Evolutionary conservation across 2,888 invertebrate genomes (phyloP).

Genomic region (Pollenia griseotomentosa): DNA sequence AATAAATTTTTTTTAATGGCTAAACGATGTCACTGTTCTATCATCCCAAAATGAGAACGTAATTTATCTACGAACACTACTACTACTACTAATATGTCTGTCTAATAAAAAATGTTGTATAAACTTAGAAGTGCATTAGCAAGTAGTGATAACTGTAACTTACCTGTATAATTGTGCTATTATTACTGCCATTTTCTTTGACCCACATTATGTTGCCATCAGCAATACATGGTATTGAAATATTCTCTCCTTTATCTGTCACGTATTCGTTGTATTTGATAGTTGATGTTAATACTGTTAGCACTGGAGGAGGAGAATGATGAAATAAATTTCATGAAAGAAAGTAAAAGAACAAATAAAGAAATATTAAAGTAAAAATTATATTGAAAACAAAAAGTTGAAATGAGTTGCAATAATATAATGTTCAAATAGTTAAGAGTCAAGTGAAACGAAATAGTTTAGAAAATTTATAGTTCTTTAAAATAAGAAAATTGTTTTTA

Average conservation of each 20-base stretch:
- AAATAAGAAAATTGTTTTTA: slow-evolving; percentile 13
- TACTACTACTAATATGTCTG: no score
- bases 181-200: slow-evolving; percentile 82
- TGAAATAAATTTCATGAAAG: slow-evolving; percentile 5
- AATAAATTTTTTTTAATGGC: no score
- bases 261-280: slow-evolving; percentile 84
- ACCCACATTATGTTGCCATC: slow-evolving; percentile 84
- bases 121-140: neutral
- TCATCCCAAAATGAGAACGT: no score
- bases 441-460: slow-evolving; percentile 27
- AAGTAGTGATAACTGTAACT: slow-evolving; percentile 3
- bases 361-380: slow-evolving; percentile 22
- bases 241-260: slow-evolving; percentile 83
- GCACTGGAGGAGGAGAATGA: slow-evolving; percentile 77
- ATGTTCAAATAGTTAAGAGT: slow-evolving; percentile 22
- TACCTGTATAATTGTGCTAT: slow-evolving; percentile 83
- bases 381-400: slow-evolving; percentile 6
- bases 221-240: slow-evolving; percentile 83
- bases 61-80: no score
- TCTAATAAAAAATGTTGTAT: no score
- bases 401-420: slow-evolving; percentile 35
- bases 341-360: slow-evolving; percentile 28
- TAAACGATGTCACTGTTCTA: no score
- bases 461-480: slow-evolving; percentile 41
- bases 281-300: slow-evolving; percentile 83